These are phyloP conservation scores for Drosophila auraria DNA, from an alignment of 1,140 invertebrate species.

Conservation along the genomic window DNA sequence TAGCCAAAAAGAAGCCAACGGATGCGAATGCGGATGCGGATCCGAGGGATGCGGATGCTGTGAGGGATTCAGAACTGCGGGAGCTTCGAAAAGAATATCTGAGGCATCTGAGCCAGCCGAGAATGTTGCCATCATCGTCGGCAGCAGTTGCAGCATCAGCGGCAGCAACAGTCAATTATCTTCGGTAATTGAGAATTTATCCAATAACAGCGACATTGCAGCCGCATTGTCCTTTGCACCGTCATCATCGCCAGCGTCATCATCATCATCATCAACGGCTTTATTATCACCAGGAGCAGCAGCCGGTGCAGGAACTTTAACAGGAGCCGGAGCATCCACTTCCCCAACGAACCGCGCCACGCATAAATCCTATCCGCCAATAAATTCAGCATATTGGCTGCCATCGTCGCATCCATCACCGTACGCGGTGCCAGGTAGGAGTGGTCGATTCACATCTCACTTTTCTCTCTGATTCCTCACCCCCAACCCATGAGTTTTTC, in stretches of 20 bases:
- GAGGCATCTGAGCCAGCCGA: slow-evolving; percentile 36
- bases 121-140: slow-evolving; percentile 30
- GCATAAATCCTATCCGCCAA: slow-evolving; percentile 89
- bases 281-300: slow-evolving; percentile 32
- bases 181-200: slow-evolving; percentile 85
- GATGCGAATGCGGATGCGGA: slow-evolving; percentile 8
- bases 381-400: slow-evolving; percentile 92
- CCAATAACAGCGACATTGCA: slow-evolving; percentile 82
- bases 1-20: slow-evolving; percentile 60
- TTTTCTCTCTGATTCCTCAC: slow-evolving; percentile 10
- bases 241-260: slow-evolving; percentile 17
- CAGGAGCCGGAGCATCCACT: slow-evolving; percentile 13
- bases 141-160: slow-evolving; percentile 6
- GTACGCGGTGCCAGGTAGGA: slow-evolving; percentile 91
- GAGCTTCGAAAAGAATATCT: slow-evolving; percentile 18
- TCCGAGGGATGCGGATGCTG: slow-evolving; percentile 20
- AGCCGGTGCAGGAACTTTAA: slow-evolving; percentile 36
- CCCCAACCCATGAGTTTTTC: not conserved
- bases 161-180: slow-evolving; percentile 79
- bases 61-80: slow-evolving; percentile 10
- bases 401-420: slow-evolving; percentile 90
- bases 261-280: slow-evolving; percentile 12
- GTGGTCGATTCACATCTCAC: slow-evolving; percentile 23
- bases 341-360: slow-evolving; percentile 51
- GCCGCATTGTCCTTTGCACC: slow-evolving; percentile 65